A percentile compares a stretch with the other conserved stretches of the same genome.
phyloP scores from a whole-genome alignment of 1,140 invertebrate species.

The Chelonus insularis region DNA sequence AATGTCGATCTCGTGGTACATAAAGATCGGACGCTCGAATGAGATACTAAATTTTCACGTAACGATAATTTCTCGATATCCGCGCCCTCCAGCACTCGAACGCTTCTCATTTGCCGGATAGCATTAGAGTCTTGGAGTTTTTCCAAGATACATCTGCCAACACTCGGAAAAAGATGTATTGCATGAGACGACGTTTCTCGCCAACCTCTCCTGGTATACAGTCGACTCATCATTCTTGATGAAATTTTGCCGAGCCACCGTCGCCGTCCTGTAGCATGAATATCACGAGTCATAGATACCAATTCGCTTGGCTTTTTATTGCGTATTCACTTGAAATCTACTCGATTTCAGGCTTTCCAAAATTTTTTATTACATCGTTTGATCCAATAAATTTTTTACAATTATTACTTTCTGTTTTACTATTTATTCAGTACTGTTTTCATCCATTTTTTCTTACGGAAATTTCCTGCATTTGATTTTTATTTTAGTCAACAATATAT shows the following conservation, averaged over 20 bases:
- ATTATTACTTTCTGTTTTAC: no score
- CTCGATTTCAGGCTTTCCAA: no score
- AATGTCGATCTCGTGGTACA: not conserved
- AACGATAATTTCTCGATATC: constrained; percentile 47
- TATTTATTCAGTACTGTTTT: no score
- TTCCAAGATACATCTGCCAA: constrained; percentile 48
- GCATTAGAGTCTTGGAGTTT: constrained; percentile 47
- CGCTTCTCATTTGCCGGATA: constrained; percentile 38
- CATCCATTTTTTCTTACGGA: no score
- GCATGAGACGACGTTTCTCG: not conserved
- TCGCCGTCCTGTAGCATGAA: not conserved
- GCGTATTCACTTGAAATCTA: no score
- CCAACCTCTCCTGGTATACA: not conserved
- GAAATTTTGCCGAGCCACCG: not conserved
- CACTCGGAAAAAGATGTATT: constrained; percentile 25
- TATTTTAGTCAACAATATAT: no score
- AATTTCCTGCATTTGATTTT: no score
- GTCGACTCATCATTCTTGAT: constrained; percentile 4
- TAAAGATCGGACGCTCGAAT: not conserved
- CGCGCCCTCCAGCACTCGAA: not conserved
- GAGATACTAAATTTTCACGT: constrained; percentile 36
- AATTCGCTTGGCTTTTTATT: no score
- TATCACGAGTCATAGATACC: no score
- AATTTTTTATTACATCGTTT: no score
- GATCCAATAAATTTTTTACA: no score